Evolutionary conservation across 2,888 invertebrate species (phyloP).

Genomic region (Tipula confusa): DNA sequence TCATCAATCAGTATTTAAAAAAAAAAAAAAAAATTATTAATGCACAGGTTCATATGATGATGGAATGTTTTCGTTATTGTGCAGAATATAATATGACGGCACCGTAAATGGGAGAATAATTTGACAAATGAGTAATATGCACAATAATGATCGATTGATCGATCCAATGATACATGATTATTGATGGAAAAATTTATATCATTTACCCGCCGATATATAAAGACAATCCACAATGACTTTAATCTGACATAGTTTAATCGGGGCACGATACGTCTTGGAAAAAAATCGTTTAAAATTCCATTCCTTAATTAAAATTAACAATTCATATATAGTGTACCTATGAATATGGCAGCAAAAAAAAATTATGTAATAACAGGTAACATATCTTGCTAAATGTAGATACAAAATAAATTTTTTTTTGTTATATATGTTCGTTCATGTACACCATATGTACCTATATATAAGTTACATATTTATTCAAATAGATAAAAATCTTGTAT

Average conservation of each 20-base stretch:
- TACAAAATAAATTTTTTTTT: background rate
- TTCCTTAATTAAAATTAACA: constrained; percentile 3
- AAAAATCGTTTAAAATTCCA: background rate
- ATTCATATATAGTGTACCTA: background rate
- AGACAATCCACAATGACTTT: background rate
- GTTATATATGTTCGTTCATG: background rate
- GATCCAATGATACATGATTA: background rate
- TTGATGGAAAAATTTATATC: background rate
- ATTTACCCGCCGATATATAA: background rate
- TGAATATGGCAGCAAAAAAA: too few relatives aligned
- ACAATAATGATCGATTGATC: background rate
- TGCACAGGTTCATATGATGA: background rate
- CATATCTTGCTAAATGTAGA: background rate
- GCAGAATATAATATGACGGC: background rate
- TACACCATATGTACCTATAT: background rate
- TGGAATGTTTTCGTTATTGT: background rate
- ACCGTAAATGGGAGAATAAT: background rate
- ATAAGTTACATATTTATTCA: background rate
- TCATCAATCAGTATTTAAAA: background rate
- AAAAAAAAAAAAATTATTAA: background rate
- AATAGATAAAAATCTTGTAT: background rate
- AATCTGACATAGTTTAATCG: background rate
- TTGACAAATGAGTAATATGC: background rate
- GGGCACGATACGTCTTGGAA: background rate
- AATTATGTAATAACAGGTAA: background rate